Percentiles rank a stretch among this genome's conserved stretches.
phyloP scores from a whole-genome alignment of 2,797 vertebrate species.

The Psittacula echo region DNA sequence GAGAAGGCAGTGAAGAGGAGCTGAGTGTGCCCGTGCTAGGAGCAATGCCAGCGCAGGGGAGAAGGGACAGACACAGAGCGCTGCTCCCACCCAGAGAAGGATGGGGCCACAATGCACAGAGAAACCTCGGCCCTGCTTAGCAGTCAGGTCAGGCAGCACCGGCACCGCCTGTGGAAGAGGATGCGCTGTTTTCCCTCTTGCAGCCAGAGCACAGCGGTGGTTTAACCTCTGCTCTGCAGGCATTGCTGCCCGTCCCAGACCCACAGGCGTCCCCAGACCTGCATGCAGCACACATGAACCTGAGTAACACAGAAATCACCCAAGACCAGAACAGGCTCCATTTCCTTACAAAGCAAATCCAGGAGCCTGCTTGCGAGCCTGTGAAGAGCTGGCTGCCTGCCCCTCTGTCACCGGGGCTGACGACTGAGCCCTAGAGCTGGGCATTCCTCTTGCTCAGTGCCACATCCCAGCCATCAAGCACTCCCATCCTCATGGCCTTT shows the following conservation, averaged over 20 bases:
- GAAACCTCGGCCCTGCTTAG: conserved; percentile 8
- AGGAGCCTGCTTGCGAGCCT: not conserved
- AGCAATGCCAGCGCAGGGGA: accelerated
- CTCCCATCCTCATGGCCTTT: accelerated
- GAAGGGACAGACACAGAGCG: accelerated
- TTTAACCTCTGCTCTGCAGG: not conserved
- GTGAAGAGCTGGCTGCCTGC: not conserved
- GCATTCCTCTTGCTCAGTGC: not conserved
- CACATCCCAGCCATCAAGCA: not conserved
- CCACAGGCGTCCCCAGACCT: not conserved
- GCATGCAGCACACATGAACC: accelerated
- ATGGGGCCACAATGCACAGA: not conserved
- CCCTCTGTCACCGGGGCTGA: not conserved
- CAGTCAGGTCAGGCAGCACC: conserved; percentile 32
- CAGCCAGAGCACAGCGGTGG: not conserved
- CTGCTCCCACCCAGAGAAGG: not conserved
- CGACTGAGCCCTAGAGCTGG: not conserved
- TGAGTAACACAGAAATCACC: not conserved
- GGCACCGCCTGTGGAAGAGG: not conserved
- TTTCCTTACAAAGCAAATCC: not conserved
- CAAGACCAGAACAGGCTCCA: not conserved
- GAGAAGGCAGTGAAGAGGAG: not conserved
- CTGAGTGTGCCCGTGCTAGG: not conserved
- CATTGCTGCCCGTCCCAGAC: not conserved
- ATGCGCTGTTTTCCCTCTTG: not conserved